Base-by-base conservation (phyloP, 2,797 vertebrate genomes). In the Martes flavigula region DNA sequence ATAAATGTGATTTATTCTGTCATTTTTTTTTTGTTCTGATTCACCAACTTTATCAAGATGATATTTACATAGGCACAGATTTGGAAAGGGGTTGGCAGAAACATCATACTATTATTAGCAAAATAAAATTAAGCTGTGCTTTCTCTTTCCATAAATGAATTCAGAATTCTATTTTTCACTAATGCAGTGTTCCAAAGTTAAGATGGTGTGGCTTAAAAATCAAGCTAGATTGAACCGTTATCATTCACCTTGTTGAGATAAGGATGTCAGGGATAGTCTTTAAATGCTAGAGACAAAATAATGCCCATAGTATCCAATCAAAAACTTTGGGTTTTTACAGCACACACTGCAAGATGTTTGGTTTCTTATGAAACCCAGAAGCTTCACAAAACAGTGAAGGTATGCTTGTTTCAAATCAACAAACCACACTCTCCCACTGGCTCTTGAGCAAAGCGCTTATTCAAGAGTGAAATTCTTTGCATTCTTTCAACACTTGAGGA, bases 251-350 rank as follows among this genome's bases (percentile, higher is more conserved):
- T 3, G 7, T 46, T 56, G 66, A 11, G 21, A 14, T 38, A 27
- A 85, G 10, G 3, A 72, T 32, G 23, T 11, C 7, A 21, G 72
- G 8, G 38, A 25, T 40, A 3, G 5, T 60, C 56, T 46, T 86
- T 83, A 54, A 88, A 38, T 30, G 54, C 21, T 27, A 48, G n/a
- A 35, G 9, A 18, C 27, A 58, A 54, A 78, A 35, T 18, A 32
- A 17, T 13, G n/a, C 32, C 21, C 5, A 3, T 9, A 13, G 2
- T 4, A 46, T 14, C n/a, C 48, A 17, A 1, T 32, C 9, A 10
- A 23, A 79, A 73, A 30, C 9, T 35, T 17, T n/a, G 32, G 21
- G 32, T 15, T 64, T 8, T 25, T 5, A 4, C 2, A 30, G 2
- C 27, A 3, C 20, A 17, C 21, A 62, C 2, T 3, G 27, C 17